Conservation (phyloP, 2,797 vertebrate species). For the Notolabrus celidotus region DNA sequence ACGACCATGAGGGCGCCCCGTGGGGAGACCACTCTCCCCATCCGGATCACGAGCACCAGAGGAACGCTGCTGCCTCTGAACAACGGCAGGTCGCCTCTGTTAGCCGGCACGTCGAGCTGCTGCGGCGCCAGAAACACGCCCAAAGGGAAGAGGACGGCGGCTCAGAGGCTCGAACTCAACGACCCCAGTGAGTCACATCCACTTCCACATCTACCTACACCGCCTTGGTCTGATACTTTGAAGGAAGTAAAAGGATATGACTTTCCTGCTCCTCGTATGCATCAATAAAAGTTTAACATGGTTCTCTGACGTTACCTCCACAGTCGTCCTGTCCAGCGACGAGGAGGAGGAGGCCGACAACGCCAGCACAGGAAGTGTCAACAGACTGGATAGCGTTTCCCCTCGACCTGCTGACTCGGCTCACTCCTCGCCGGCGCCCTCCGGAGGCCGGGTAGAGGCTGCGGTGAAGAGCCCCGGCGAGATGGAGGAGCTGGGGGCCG, state of each 20-base stretch:
- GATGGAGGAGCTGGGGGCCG: slow-evolving; percentile 82
- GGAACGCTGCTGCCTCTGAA: slow-evolving; percentile 79
- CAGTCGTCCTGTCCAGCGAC: slow-evolving; percentile 95
- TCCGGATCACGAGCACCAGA: slow-evolving; percentile 75
- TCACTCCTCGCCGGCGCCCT: slow-evolving; percentile 92
- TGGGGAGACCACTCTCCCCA: slow-evolving; percentile 70
- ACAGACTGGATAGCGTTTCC: slow-evolving; percentile 90
- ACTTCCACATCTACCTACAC: not conserved
- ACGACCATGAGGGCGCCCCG: slow-evolving; percentile 74
- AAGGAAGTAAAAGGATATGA: too few species aligned
- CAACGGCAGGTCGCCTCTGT: slow-evolving; percentile 85
- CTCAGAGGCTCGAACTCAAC: slow-evolving; percentile 87
- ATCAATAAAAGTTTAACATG: not conserved
- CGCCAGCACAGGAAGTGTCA: slow-evolving; percentile 88
- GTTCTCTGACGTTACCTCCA: slow-evolving; percentile 31
- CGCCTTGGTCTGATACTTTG: too few species aligned
- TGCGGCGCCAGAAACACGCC: slow-evolving; percentile 75
- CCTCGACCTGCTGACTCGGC: slow-evolving; percentile 93
- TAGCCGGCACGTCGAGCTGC: slow-evolving; percentile 76
- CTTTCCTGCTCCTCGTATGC: too few species aligned
- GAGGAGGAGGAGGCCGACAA: slow-evolving; percentile 89
- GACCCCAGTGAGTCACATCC: slow-evolving; percentile 92
- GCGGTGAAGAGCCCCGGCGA: slow-evolving; percentile 89
- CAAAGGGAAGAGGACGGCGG: slow-evolving; percentile 80
- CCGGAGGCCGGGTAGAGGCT: slow-evolving; percentile 92